Percentiles rank a stretch among this genome's conserved stretches.
Conservation (phyloP, 2,113 vertebrate species). For the Aphelocoma coerulescens region DNA sequence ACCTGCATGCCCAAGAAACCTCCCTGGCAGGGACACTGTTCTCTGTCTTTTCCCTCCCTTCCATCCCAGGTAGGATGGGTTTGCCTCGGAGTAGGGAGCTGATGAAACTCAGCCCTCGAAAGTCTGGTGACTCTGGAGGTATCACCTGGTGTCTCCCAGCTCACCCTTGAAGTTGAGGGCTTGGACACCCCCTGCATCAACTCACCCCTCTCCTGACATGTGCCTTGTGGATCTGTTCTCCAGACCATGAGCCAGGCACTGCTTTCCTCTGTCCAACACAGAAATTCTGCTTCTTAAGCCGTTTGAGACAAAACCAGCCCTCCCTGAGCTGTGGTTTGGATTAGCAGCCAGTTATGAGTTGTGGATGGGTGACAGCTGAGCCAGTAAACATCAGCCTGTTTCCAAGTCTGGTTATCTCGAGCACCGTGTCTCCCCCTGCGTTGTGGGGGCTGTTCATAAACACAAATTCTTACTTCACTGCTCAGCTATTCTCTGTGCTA, state of each 20-base stretch:
- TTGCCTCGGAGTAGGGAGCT: not conserved
- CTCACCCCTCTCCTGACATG: not conserved
- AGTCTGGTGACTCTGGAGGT: not conserved
- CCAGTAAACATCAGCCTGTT: not conserved
- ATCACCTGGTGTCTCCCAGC: not conserved
- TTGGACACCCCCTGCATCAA: not conserved
- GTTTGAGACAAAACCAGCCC: not conserved
- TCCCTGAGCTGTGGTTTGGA: not conserved
- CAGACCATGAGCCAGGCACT: not conserved
- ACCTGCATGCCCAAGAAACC: not conserved
- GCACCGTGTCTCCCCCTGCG: not conserved
- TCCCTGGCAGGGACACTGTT: not conserved
- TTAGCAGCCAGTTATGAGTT: not conserved
- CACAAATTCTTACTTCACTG: conserved; percentile 23
- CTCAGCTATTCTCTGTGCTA: not conserved
- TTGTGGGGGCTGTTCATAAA: not conserved
- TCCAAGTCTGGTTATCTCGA: conserved; percentile 3
- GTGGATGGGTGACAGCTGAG: not conserved
- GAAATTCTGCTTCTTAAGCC: not conserved
- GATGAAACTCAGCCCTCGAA: not conserved
- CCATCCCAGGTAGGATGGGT: not conserved
- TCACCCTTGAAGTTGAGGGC: not conserved
- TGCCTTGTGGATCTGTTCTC: not conserved
- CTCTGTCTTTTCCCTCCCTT: not conserved
- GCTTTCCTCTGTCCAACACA: not conserved